Evolutionary conservation across 2,113 vertebrate genomes (phyloP), one percentile per base, ranked within the genome.

Genomic region (Hymenochirus boettgeri): DNA sequence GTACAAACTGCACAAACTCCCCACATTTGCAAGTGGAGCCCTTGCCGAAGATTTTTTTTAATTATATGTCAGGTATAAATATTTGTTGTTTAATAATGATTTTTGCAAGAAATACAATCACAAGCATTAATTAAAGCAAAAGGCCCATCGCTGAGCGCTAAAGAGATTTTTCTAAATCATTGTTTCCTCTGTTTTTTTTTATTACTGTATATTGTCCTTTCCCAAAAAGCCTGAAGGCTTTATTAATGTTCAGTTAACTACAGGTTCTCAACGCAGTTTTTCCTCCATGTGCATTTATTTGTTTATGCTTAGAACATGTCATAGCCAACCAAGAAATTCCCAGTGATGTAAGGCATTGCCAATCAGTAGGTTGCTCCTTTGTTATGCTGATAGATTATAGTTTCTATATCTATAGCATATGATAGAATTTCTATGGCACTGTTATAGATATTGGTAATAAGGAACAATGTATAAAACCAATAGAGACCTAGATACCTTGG

Each of bases 31-130:
- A 37, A 2, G n/a, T 26, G 45, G 56, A 53, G 27, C 64, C 56
- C 64, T 59, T 31, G 52, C 50, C 55, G 56, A 67, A 46, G 52
- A n/a, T n/a, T n/a, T 51, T 59, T 50, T 67, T 58, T 59, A 58
- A 59, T 67, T 58, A 67, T 59, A 47, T 66, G 57, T 48, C 63
- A 19, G 42, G 54, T 66, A 66, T 66, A 66, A 66, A 66, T 66
- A 66, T 57, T 42, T 66, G 63, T 66, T 66, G 63, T 57, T 66
- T 66, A 66, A 66, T 66, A n/a, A n/a, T n/a, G 63, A 31, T 58
- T 54, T 66, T 57, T 66, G 50, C 19, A 27, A 58, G 46, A 45
- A 57, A 56, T 58, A 58, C 57, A 22, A 66, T 66, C 63, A 66
- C 33, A 58, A n/a, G 56, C 63, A 24, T 54, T 66, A 66, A 66